Base-by-base conservation (phyloP, 2,888 invertebrate species). In the Erebia epiphron region DNA sequence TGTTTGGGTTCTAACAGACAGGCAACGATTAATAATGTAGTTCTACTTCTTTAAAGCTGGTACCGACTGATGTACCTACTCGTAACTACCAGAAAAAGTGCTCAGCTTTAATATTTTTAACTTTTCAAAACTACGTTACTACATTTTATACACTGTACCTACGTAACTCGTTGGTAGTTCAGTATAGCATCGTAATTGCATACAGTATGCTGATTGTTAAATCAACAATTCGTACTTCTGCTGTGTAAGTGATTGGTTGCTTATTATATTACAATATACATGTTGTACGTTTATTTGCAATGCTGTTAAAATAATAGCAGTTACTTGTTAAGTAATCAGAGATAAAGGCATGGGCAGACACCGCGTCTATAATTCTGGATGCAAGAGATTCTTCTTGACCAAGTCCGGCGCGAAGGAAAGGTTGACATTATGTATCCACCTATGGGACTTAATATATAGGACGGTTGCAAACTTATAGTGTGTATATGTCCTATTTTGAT, bases 181-280 rank as follows among this genome's bases (percentile, higher is more conserved):
- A 63, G 16, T 10, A 35, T 50, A 18, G 63, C 57, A 46, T 41
- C 14, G 63, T 70, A 70, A 70, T 63, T 70, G 57, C 62, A 70
- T 67, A 43, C 67, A 70, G 49, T 46, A 66, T 16, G 67, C 18
- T 49, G 66, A 46, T 67, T 67, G 67, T 62, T 70, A 57, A 70
- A 62, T 67, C 56, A 70, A 70, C 62, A 67, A 52, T 63, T 62
- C 58, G 67, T 70, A 41, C 57, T 57, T 69, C 67, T 41, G 57
- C 56, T 18, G 49, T 49, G 18, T 66, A 70, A 66, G 67, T 70
- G 66, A 70, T 70, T 73, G 64, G 72, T 68, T 71, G 63, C 54
- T 64, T 57, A 67, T 62, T 52, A 58, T 70, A 62, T 50, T 67
- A 46, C 16, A 16, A 13, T 13, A 52, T 68, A 52, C 50, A 67